Percentiles rank a stretch among this genome's conserved stretches.
phyloP scores from a whole-genome alignment of 1,140 invertebrate genomes.

The Ectropis grisescens region DNA sequence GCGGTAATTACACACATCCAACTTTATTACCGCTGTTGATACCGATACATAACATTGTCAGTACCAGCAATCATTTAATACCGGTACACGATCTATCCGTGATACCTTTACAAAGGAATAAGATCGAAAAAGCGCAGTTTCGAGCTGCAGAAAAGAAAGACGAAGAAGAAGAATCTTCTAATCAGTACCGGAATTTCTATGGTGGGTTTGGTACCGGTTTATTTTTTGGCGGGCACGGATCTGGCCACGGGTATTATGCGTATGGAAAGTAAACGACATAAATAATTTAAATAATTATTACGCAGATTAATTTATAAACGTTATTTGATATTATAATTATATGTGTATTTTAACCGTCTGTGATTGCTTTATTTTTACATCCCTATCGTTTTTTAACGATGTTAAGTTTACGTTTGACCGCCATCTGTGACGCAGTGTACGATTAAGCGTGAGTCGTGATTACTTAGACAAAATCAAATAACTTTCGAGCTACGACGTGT shows the following conservation, averaged over 20 bases:
- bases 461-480: no score
- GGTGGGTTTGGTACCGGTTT: conserved; percentile 49
- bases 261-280: conserved; percentile 36
- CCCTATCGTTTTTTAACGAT: no score
- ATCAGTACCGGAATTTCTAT: conserved; percentile 34
- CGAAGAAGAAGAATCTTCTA: conserved; percentile 18
- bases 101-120: conserved; percentile 33
- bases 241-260: conserved; percentile 48
- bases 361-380: no score
- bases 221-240: conserved; percentile 44
- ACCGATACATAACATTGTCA: conserved; percentile 30
- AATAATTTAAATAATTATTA: no score
- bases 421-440: no score
- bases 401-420: no score
- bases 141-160: conserved; percentile 19
- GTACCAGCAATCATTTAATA: conserved; percentile 24
- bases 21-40: conserved; percentile 26
- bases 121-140: conserved; percentile 13
- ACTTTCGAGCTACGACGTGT: no score
- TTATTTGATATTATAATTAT: no score
- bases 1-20: conserved; percentile 23
- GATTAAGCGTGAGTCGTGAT: no score
- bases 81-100: conserved; percentile 41
- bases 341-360: no score
- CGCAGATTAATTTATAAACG: no score